Conservation (phyloP, 2,113 vertebrate genomes). For the Laticauda colubrina region DNA sequence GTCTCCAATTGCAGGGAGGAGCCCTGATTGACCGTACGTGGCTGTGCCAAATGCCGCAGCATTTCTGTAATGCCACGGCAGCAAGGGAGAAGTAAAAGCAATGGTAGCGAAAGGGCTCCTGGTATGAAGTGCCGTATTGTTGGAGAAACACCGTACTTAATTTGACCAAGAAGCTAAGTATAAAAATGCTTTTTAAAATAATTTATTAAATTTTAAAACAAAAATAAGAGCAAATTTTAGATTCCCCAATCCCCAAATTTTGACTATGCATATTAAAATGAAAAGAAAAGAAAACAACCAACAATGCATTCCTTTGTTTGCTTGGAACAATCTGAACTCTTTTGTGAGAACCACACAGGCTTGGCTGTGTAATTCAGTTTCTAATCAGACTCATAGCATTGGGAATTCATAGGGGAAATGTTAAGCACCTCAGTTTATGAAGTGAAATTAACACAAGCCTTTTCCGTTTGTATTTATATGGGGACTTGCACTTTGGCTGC, state of each 20-base stretch:
- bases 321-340: conserved; percentile 26
- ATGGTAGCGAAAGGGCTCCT: no score
- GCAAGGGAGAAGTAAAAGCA: no score
- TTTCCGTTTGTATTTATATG: conserved; percentile 53
- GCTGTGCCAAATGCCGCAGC: no score
- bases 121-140: no score
- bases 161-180: background rate
- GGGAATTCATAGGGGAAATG: conserved; percentile 47
- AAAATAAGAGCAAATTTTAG: conserved; percentile 1
- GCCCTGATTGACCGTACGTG: no score
- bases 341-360: conserved; percentile 13
- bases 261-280: background rate
- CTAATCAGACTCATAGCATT: conserved; percentile 48
- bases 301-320: background rate
- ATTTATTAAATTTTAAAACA: background rate
- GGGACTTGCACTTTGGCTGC: conserved; percentile 38
- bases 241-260: background rate
- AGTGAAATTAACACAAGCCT: conserved; percentile 43
- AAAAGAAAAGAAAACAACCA: background rate
- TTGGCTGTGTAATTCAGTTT: conserved; percentile 51
- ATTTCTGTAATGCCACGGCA: no score
- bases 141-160: background rate
- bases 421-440: conserved; percentile 34
- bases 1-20: no score
- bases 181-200: background rate